These are phyloP conservation scores for Autographa gamma DNA, from an alignment of 2,888 invertebrate species.

Conservation along the genomic window DNA sequence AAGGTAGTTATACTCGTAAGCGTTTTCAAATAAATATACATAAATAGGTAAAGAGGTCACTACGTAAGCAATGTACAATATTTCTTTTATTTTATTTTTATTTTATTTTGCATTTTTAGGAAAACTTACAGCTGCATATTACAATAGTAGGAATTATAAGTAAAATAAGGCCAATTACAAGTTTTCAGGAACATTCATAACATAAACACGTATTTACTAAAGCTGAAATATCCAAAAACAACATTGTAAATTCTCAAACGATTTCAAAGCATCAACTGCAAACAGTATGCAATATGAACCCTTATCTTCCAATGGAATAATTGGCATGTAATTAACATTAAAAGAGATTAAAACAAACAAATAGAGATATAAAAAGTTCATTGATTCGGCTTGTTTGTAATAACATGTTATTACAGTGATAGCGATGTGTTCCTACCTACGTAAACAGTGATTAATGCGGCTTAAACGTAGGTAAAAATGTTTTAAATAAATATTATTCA, in stretches of 20 bases:
- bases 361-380: constrained; percentile 33
- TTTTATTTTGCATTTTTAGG: no score
- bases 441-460: not conserved
- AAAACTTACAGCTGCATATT: no score
- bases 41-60: no score
- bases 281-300: not conserved
- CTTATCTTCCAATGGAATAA: not conserved
- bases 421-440: constrained; percentile 17
- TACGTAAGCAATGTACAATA: no score
- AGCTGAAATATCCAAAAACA: no score
- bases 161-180: no score
- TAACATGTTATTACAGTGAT: constrained; percentile 27
- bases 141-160: no score
- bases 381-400: constrained; percentile 22
- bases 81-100: no score
- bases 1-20: no score
- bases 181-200: no score
- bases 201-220: no score
- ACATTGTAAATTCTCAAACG: not conserved
- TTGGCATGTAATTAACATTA: constrained; percentile 11
- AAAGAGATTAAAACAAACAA: not conserved
- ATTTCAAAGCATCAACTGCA: not conserved
- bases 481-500: not conserved
- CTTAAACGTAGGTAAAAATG: not conserved
- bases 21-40: no score